Evolutionary conservation across 2,888 invertebrate species (phyloP), one percentile per base, ranked within the genome.

Genomic region (Chaetogeoica ovagalla): DNA sequence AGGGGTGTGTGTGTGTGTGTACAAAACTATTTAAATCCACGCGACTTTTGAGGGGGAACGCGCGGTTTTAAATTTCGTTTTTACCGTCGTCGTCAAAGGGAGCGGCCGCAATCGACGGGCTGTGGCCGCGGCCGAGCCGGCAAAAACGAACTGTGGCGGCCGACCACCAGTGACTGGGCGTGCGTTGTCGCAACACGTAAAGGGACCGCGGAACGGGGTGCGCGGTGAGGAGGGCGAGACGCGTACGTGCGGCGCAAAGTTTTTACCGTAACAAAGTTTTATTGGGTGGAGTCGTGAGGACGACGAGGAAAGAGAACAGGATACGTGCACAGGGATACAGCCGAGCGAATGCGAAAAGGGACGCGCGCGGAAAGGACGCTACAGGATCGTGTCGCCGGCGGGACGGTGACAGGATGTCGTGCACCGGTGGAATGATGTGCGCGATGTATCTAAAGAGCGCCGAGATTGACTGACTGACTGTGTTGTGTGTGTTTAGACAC

Each of bases 281-380:
- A 81, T 43, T 77, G 60, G 63, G 72, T 66, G 66, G 43, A 13
- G 59, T 43, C 15, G 81, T 39, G 39, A 55, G 15, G 19, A 77
- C 79, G 68, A 73, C 68, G 81, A 43, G 37, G 65, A 43, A 57
- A 43, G 55, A 21, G 23, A 48, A n/a, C 1, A 83, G 83, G 19
- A 82, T 39, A 55, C 39, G 30, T 82, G 75, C 82, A 83, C 72
- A 82, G 83, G 82, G 83, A 83, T 82, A 82, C 74, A 82, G 82
- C 74, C 73, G 74, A 52, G 52, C 30, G 21, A 48, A 48, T 13
- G 3, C 48, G 48, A 48, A 13, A 13, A n/a, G n/a, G n/a, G n/a
- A n/a, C n/a, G n/a, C n/a, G n/a, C n/a, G 3, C 48, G 48, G 13
- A 13, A 13, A 48, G 48, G 48, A 48, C 48, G 48, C 13, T 48